phyloP scores from a whole-genome alignment of 2,113 vertebrate species.

The Ailuropoda melanoleuca region DNA sequence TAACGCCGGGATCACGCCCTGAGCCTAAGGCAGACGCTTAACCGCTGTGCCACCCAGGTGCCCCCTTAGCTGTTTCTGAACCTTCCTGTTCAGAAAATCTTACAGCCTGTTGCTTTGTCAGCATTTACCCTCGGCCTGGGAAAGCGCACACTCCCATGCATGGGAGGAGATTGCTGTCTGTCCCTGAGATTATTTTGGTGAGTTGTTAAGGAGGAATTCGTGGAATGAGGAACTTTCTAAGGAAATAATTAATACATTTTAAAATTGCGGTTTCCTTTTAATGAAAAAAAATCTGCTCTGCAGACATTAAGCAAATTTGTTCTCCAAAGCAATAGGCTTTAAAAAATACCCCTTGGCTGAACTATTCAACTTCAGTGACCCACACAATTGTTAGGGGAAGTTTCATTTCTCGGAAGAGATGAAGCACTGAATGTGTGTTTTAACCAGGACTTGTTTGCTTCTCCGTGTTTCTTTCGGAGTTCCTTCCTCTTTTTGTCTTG shows the following conservation, averaged over 20 bases:
- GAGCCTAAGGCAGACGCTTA: too few species aligned
- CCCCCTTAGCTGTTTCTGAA: background rate
- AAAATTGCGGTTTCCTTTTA: conserved; percentile 47
- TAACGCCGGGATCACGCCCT: too few species aligned
- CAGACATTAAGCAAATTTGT: background rate
- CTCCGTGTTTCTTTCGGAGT: conserved; percentile 27
- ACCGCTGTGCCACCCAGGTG: too few species aligned
- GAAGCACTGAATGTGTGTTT: background rate
- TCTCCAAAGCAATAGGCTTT: conserved; percentile 32
- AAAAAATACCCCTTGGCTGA: background rate
- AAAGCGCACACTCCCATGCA: background rate
- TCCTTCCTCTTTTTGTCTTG: conserved; percentile 65
- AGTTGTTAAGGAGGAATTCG: background rate
- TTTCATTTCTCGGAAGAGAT: background rate
- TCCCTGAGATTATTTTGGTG: conserved; percentile 5
- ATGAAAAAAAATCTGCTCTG: conserved; percentile 26
- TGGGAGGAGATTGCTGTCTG: conserved; percentile 31
- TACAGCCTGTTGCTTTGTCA: background rate
- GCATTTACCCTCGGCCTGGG: background rate
- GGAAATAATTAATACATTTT: conserved; percentile 54
- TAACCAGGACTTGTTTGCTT: conserved; percentile 15
- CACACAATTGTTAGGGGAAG: background rate
- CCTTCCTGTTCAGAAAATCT: background rate
- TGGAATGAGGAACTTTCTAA: conserved; percentile 54
- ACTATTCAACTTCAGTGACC: background rate